Evolutionary conservation across 2,888 invertebrate genomes (phyloP), one percentile per base, ranked within the genome.

Genomic region (Agrilus cyanescens): DNA sequence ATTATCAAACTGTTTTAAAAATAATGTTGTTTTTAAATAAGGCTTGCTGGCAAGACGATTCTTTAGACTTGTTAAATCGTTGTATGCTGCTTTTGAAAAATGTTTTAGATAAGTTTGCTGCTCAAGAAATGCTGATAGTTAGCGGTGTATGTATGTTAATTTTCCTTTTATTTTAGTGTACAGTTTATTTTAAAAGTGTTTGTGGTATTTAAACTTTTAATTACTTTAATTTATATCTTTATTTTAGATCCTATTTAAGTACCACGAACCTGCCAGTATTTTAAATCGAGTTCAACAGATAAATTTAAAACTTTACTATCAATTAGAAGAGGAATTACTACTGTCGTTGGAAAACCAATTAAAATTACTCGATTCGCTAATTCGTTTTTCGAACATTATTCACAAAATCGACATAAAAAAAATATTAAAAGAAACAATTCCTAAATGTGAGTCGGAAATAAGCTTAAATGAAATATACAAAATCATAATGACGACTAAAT

Each of bases 251-350:
- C 68, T 71, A 51, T 63, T 56, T 38, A 63, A 70, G 55, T 69
- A 61, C 43, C 71, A 73, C 44, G 74, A 75, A 53, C 75, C 75
- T 2, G 71, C 70, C 2, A 54, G 58, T 3, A 49, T 74, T 3
- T 52, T 69, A 2, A 62, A 61, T 34, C 62, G 65, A 29, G 57
- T 74, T 0, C 66, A 69, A 35, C 51, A 64, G 38, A 60, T 61
- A 25, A 63, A 69, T 0, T 63, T 65, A 36, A 59, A 62, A 43
- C 55, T 65, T 32, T 51, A 69, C 16, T 52, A 60, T 39, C 53
- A 59, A 46, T 50, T 64, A 29, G 62, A 64, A 38, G 63, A 66
- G 1, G 56, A 53, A 15, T 39, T 46, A 16, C 40, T 39, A 33
- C 44, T 48, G 8, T 38, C 47, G 30, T 38, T 53, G 10, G 48